Evolutionary conservation across 1,140 invertebrate genomes (phyloP), one percentile per base, ranked within the genome.

Genomic region (Nilaparvata lugens): DNA sequence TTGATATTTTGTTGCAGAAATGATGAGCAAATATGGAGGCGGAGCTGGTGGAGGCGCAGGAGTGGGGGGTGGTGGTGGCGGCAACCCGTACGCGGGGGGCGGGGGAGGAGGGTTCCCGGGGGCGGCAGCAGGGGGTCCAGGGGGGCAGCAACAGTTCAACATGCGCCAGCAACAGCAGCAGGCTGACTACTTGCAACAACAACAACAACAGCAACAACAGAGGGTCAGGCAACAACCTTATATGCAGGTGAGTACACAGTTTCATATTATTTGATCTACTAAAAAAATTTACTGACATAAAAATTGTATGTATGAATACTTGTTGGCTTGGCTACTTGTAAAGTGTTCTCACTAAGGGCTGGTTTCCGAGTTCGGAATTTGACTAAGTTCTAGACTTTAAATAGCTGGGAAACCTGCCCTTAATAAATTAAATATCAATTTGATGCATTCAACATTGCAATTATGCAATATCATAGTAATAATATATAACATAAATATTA

Each of bases 21-120:
- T 79, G 72, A 75, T 74, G 45, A 48, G 45, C 14, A 48, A 35
- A 35, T 35, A 35, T 11, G 45, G 16, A 6, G 45, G 42, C 3
- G 42, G 5, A 6, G 45, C 16, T 18, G 45, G 45, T 11, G 21
- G 14, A 48, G 40, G 56, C 45, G 3, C 52, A 45, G 55, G 2
- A 11, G 57, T 19, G 31, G 18, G 13, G 2, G 21, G 16, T 9
- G 18, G 11, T 76, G 74, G 83, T 74, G 75, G 79, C 74, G 76
- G 83, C 71, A 73, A 76, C 16, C 74, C 77, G 7, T 83, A 84
- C 65, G 74, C 16, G 23, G 75, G 77, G 53, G 70, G 67, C 35
- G 72, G 56, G 76, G 74, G 54, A 65, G 61, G 31, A 75, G 77
- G 54, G 72, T 69, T 43, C 63, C n/a, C 65, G 68, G 61, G 66